Conservation (phyloP, 2,797 vertebrate species). For the Toxotes lorentzi region DNA sequence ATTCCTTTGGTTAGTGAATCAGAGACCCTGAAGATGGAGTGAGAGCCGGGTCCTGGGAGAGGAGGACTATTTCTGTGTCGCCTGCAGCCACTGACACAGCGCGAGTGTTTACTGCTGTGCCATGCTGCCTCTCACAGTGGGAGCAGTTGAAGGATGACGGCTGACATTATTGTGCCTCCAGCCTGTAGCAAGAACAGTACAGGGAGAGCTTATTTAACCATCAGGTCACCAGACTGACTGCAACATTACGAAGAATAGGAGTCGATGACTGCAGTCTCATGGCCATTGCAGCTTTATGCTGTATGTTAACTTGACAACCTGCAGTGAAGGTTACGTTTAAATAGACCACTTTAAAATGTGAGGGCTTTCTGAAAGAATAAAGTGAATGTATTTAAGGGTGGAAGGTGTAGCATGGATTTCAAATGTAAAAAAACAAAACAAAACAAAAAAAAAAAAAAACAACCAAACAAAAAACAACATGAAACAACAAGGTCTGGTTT, state of each 20-base stretch:
- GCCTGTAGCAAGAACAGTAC: conserved; percentile 74
- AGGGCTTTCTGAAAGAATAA: background rate
- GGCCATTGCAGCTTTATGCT: conserved; percentile 21
- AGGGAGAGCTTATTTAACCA: conserved; percentile 81
- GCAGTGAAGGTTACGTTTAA: conserved; percentile 37
- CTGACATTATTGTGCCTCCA: conserved; percentile 82
- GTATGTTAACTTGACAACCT: conserved; percentile 32
- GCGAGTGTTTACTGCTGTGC: conserved; percentile 83
- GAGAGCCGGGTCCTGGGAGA: conserved; percentile 71
- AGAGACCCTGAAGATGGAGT: conserved; percentile 77
- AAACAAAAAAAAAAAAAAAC: too few species aligned
- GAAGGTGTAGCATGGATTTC: conserved; percentile 8
- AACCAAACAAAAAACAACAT: too few species aligned
- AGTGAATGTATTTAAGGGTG: conserved; percentile 30
- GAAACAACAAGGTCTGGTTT: conserved; percentile 26
- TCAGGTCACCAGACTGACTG: conserved; percentile 73
- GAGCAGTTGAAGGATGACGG: conserved; percentile 82
- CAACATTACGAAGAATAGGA: conserved; percentile 56
- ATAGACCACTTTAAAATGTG: conserved; percentile 1
- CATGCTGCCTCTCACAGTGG: conserved; percentile 78
- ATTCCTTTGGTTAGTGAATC: conserved; percentile 73
- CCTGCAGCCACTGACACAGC: conserved; percentile 83
- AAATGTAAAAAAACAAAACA: background rate
- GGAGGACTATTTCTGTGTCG: conserved; percentile 82
- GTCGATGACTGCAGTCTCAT: conserved; percentile 49